Conservation (phyloP, 2,113 vertebrate genomes). For the Crotalus helleri region DNA sequence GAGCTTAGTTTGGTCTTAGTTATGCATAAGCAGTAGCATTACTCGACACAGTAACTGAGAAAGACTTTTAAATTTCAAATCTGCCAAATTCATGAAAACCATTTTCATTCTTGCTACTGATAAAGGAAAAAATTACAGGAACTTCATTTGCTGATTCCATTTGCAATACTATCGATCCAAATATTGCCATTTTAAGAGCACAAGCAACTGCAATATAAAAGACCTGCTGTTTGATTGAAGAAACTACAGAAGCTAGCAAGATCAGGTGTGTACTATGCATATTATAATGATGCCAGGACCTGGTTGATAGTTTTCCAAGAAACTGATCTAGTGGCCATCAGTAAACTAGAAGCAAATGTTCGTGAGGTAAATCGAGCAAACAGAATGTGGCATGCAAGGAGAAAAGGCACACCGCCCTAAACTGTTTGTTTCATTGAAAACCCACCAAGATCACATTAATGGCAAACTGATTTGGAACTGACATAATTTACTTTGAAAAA, state of each 20-base stretch:
- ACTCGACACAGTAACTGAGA: background rate
- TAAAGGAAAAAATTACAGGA: background rate
- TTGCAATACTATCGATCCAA: background rate
- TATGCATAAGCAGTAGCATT: constrained; percentile 10
- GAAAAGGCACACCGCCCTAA: background rate
- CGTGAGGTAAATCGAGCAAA: background rate
- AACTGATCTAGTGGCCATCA: background rate
- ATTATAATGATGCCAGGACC: background rate
- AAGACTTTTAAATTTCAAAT: background rate
- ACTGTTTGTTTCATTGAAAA: background rate
- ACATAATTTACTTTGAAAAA: background rate
- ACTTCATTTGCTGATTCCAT: background rate
- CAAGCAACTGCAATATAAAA: background rate
- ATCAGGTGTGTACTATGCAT: too few species aligned
- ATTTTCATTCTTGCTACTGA: background rate
- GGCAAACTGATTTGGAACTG: background rate
- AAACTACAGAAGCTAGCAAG: background rate
- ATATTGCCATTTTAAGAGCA: background rate
- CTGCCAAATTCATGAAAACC: background rate
- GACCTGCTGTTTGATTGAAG: background rate
- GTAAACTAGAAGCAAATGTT: background rate
- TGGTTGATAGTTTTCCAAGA: background rate
- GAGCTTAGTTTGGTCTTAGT: background rate
- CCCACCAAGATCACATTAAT: background rate
- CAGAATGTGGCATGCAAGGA: background rate